These are phyloP conservation scores for Caenorhabditis sp. DNA, from an alignment of 2,888 invertebrate species.

Conservation along the genomic window DNA sequence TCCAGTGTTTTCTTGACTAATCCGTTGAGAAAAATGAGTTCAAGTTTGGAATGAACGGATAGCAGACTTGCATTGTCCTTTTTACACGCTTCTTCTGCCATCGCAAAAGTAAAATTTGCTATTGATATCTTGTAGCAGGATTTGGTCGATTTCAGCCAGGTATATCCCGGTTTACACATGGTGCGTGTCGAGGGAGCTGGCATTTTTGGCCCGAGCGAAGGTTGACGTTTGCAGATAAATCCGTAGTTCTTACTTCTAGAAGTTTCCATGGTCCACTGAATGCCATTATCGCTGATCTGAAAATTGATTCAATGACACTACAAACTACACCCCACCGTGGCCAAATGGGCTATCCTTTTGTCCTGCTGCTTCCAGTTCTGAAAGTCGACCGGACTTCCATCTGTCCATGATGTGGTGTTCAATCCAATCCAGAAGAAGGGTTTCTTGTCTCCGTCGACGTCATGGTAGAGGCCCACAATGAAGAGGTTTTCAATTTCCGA, in stretches of 20 bases:
- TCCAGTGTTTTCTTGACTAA: neutral
- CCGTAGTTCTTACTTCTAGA: neutral
- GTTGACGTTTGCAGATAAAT: too few species aligned
- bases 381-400: neutral
- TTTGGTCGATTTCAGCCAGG: neutral
- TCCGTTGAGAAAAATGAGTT: neutral
- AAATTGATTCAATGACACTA: too few species aligned
- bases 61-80: neutral
- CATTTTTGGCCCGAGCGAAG: too few species aligned
- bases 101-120: neutral
- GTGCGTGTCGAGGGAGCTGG: too few species aligned
- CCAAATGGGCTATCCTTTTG: too few species aligned
- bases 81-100: neutral
- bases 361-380: neutral
- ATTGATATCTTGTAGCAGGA: neutral
- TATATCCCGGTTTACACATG: neutral
- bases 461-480: conserved; percentile 4
- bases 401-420: neutral
- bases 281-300: neutral
- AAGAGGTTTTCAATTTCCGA: conserved; percentile 1
- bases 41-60: neutral
- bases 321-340: too few species aligned
- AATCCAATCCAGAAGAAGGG: neutral
- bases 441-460: neutral
- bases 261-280: neutral